Conservation (phyloP, 1,140 invertebrate species). For the Drosophila jambulina region DNA sequence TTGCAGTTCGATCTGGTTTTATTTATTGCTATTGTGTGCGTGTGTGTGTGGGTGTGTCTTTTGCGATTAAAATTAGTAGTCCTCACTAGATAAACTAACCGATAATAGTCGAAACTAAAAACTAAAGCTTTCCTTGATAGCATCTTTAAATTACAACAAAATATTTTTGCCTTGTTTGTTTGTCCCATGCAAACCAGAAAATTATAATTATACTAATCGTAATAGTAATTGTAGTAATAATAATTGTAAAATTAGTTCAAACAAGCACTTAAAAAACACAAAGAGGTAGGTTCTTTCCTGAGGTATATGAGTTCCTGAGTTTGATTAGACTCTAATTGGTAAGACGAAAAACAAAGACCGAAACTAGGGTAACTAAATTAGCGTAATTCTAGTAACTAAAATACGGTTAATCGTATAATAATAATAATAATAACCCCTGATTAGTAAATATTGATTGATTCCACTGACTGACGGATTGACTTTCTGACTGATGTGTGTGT, state of each 20-base stretch:
- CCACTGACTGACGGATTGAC: conserved; percentile 50
- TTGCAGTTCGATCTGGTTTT: conserved; percentile 78
- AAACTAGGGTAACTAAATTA: conserved; percentile 52
- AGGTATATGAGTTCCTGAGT: conserved; percentile 85
- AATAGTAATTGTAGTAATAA: conserved; percentile 15
- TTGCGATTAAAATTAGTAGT: conserved; percentile 35
- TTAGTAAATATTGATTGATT: conserved; percentile 48
- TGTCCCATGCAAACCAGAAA: conserved; percentile 43
- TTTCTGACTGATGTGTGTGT: conserved; percentile 18
- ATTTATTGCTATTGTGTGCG: conserved; percentile 61
- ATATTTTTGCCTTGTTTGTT: conserved; percentile 37
- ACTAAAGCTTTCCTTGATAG: conserved; percentile 70
- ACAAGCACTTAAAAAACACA: conserved; percentile 47
- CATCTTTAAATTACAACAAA: conserved; percentile 69
- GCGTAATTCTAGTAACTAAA: conserved; percentile 40
- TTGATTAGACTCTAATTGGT: conserved; percentile 61
- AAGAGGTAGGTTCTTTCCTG: conserved; percentile 75
- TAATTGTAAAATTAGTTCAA: conserved; percentile 39
- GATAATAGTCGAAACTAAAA: conserved; percentile 43
- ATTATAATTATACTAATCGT: conserved; percentile 17
- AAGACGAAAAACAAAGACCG: conserved; percentile 46
- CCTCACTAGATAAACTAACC: conserved; percentile 35
- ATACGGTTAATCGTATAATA: conserved; percentile 33
- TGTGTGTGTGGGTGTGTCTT: conserved; percentile 35
- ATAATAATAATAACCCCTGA: conserved; percentile 33